phyloP scores from a whole-genome alignment of 2,888 invertebrate genomes.

The Buathra laborator region DNA sequence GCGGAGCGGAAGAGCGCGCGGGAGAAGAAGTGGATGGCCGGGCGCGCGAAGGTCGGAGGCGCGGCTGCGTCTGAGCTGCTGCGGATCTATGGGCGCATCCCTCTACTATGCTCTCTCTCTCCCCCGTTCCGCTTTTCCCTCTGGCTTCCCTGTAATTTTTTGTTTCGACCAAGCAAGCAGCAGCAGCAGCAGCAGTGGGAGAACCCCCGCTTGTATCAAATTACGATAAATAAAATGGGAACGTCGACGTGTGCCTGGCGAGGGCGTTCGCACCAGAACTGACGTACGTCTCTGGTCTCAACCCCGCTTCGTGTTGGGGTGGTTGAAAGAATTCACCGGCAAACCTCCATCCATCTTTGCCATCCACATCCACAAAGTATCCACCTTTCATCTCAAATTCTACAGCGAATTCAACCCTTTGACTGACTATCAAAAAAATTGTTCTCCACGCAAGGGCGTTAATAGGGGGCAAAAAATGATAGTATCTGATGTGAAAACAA shows the following conservation, averaged over 20 bases:
- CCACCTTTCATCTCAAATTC: slow-evolving; percentile 7
- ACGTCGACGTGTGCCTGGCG: slow-evolving; percentile 78
- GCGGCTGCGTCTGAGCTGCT: slow-evolving; percentile 83
- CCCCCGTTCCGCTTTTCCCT: slow-evolving; percentile 66
- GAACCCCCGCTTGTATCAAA: slow-evolving; percentile 81
- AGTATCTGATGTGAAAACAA: not conserved
- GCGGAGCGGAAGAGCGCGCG: slow-evolving; percentile 59
- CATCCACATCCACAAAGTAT: not conserved
- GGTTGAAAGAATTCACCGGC: slow-evolving; percentile 41
- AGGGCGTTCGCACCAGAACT: slow-evolving; percentile 67
- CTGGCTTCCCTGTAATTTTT: slow-evolving; percentile 78
- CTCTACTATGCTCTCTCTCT: slow-evolving; percentile 71
- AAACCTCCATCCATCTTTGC: slow-evolving; percentile 13
- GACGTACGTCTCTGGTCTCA: slow-evolving; percentile 70
- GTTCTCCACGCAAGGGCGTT: not conserved
- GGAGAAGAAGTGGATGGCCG: slow-evolving; percentile 65
- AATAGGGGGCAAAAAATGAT: not conserved
- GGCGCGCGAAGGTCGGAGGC: slow-evolving; percentile 74
- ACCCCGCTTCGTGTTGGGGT: slow-evolving; percentile 62
- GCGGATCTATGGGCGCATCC: slow-evolving; percentile 81
- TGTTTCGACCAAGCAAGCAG: slow-evolving; percentile 72
- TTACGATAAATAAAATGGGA: slow-evolving; percentile 82
- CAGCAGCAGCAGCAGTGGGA: slow-evolving; percentile 12
- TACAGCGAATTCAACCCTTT: slow-evolving; percentile 44
- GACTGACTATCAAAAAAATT: not conserved